Percentiles rank a stretch among this genome's conserved stretches.
phyloP scores from a whole-genome alignment of 2,797 vertebrate genomes.

The Macrochelys suwanniensis region DNA sequence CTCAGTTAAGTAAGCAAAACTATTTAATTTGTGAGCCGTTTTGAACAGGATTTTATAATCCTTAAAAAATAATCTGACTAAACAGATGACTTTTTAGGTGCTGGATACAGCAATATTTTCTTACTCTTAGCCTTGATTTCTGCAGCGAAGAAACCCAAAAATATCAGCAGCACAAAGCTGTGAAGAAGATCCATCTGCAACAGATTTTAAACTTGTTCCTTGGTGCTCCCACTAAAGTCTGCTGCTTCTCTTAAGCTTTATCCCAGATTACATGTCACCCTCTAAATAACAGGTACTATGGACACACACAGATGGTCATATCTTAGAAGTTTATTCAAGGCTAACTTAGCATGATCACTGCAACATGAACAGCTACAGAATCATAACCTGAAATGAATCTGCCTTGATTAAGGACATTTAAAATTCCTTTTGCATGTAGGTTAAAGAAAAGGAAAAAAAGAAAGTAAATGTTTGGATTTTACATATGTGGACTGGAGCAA shows the following conservation, averaged over 20 bases:
- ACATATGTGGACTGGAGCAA: not conserved
- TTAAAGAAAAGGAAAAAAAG: not conserved
- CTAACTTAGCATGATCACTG: conserved; percentile 27
- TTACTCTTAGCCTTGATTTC: not conserved
- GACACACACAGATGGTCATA: conserved; percentile 81
- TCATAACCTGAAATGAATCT: not conserved
- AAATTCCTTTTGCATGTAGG: not conserved
- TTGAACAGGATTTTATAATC: not conserved
- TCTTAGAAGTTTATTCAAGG: conserved; percentile 72
- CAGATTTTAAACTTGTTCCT: conserved; percentile 26
- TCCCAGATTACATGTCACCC: conserved; percentile 88
- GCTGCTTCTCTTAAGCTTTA: conserved; percentile 87
- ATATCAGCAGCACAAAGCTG: rapidly evolving
- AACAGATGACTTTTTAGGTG: not conserved
- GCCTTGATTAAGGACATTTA: not conserved
- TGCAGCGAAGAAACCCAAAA: not conserved
- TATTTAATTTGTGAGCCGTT: not conserved
- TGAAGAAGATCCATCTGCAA: conserved; percentile 29
- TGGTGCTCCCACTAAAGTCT: conserved; percentile 51
- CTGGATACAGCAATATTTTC: not conserved
- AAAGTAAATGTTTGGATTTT: rapidly evolving
- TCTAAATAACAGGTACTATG: conserved; percentile 75
- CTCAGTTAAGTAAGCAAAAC: not conserved
- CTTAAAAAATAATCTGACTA: not conserved
- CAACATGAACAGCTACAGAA: not conserved